These are phyloP conservation scores for Crax fasciolata DNA, from an alignment of 2,797 vertebrate species.

Conservation along the genomic window DNA sequence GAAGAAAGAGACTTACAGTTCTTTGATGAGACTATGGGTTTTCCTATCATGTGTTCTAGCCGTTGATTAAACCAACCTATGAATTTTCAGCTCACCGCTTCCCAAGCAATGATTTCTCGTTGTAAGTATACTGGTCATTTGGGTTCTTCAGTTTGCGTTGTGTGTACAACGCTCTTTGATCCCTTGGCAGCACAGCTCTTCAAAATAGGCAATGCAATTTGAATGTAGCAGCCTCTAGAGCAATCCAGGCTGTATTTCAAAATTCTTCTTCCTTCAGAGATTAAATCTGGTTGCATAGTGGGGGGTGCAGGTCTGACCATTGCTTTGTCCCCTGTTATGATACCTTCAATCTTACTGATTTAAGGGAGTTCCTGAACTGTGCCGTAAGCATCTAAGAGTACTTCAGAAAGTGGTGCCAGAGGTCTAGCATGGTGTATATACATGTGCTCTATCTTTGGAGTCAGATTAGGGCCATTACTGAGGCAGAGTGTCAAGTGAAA, in stretches of 20 bases:
- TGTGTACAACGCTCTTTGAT: background rate
- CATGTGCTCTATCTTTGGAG: background rate
- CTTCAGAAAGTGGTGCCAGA: background rate
- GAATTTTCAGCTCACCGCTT: background rate
- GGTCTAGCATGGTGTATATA: background rate
- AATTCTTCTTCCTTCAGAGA: background rate
- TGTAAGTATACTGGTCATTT: background rate
- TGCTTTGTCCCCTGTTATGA: background rate
- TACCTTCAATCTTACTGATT: background rate
- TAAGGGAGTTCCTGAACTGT: background rate
- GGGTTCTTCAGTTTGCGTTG: background rate
- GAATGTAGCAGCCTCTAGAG: background rate
- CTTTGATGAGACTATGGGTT: background rate
- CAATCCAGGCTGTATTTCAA: background rate
- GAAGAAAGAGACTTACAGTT: background rate
- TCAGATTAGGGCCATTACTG: background rate
- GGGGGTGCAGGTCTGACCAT: background rate
- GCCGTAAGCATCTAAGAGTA: background rate
- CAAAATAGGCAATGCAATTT: background rate
- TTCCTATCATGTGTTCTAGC: background rate
- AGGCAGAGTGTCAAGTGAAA: background rate
- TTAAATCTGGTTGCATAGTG: background rate
- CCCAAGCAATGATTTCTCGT: background rate
- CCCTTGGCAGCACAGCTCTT: background rate
- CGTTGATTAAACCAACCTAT: background rate